Percentiles rank a stretch among this genome's conserved stretches.
Evolutionary conservation across 30 jellyfish, hydroid and myxozoan genomes (phyloP).

Genomic region (Haliclystus octoradiatus): DNA sequence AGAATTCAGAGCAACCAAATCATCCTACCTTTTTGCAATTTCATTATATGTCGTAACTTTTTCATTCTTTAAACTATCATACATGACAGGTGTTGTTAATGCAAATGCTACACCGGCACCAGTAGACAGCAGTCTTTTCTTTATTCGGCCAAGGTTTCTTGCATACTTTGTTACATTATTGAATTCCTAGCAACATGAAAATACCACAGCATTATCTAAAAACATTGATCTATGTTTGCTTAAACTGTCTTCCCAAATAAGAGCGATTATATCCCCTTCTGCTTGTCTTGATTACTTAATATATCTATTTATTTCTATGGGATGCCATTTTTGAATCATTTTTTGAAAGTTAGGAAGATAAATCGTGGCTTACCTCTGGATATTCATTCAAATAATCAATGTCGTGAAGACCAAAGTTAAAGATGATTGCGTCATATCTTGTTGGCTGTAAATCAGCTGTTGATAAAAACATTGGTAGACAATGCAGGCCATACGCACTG

Average conservation of each 20-base stretch:
- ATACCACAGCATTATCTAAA: no score
- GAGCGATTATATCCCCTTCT: no score
- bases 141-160: constrained; percentile 46
- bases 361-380: constrained; percentile 72
- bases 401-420: constrained; percentile 90
- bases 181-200: constrained; percentile 58
- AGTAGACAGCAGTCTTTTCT: constrained; percentile 46
- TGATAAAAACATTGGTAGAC: constrained; percentile 45
- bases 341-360: no score
- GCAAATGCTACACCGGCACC: constrained; percentile 77
- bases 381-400: constrained; percentile 42
- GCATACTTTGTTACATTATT: constrained; percentile 35
- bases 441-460: constrained; percentile 69
- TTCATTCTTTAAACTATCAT: constrained; percentile 40
- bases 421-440: constrained; percentile 57
- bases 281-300: no score
- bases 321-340: no score
- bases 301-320: no score
- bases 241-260: no score
- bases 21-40: constrained; percentile 67
- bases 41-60: constrained; percentile 44
- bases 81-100: constrained; percentile 88
- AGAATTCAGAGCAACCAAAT: no score
- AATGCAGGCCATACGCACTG: constrained; percentile 66
- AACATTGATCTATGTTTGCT: no score